Base-by-base conservation (phyloP, 2,888 invertebrate species). In the Hydrotaea diabolus region DNA sequence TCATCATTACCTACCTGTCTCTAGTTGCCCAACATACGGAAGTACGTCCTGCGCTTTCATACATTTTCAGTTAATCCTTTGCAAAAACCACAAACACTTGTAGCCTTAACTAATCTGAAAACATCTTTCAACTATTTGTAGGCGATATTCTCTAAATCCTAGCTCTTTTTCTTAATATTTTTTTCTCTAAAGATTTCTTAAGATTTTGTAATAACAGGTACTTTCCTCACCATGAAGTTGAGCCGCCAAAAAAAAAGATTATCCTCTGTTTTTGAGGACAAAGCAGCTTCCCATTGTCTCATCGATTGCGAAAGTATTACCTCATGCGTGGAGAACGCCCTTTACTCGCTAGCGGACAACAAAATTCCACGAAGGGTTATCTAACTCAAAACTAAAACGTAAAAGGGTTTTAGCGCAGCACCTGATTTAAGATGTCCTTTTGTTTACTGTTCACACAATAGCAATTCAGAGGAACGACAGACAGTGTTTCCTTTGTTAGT, bases 261-360 rank as follows among this genome's bases (percentile, higher is more conserved):
- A 59, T 9, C 13, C 23, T 11, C 23, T 13, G 1, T 59, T 26
- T 8, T 15, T 26, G 13, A 21, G 4, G 8, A 26, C 26, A 26
- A 19, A 57, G 23, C 23, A 2, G 19, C 21, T 57, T 19, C 36
- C 17, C 1, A 64, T 19, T 11, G 17, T 7, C 55, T 36, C 49
- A 55, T 11, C 55, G 64, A 76, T 80, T 80, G 80, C 84, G 21
- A 84, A 80, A 80, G 80, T 77, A 77, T 80, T 83, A 77, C 80
- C 74, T 74, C 73, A 77, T 75, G 19, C 49, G 26, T 26, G 74
- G 71, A 71, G 21, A 55, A 83, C 59, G 74, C 74, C 80, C 31
- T 46, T 77, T 36, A 11, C 23, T n/a, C 2, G 15, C 23, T 3
- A 9, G 39, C 55, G 23, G 26, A 23, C 59, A 59, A 23, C 26